Evolutionary conservation across 92 coral and sea anemone species (phyloP).

Genomic region (Epizoanthus scotinus): DNA sequence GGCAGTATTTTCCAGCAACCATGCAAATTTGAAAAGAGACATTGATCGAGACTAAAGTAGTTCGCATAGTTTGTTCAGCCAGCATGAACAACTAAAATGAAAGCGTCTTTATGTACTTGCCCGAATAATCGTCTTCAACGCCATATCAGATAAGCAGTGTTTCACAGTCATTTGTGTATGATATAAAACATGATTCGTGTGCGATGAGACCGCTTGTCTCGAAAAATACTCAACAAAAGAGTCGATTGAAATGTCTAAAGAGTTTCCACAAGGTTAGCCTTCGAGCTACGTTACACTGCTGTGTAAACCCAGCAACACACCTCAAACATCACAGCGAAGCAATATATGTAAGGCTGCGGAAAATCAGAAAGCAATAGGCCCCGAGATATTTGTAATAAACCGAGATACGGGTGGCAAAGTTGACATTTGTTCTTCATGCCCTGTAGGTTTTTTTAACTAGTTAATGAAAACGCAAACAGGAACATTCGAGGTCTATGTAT

Average conservation of each 20-base stretch:
- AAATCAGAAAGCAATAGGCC: not conserved
- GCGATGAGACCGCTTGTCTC: not conserved
- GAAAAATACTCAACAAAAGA: not conserved
- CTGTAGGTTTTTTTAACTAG: too few species aligned
- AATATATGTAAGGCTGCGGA: not conserved
- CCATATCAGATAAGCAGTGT: not conserved
- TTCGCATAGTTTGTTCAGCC: conserved; percentile 19
- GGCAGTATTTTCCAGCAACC: not conserved
- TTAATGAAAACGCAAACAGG: too few species aligned
- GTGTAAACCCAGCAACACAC: conserved; percentile 1
- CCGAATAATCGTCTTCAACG: not conserved
- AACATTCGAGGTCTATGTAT: too few species aligned
- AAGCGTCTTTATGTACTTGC: not conserved
- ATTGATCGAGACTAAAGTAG: not conserved
- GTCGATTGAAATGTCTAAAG: too few species aligned
- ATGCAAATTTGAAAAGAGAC: not conserved
- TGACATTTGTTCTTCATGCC: too few species aligned
- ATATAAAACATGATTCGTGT: not conserved
- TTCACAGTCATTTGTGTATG: not conserved
- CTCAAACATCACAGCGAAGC: not conserved
- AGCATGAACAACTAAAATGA: conserved; percentile 4
- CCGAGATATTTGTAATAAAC: not conserved
- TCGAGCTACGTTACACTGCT: conserved; percentile 2
- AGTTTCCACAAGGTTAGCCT: too few species aligned
- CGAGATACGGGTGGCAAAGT: too few species aligned